Percentiles rank a stretch among this genome's conserved stretches.
Evolutionary conservation across 2,113 vertebrate species (phyloP).

Genomic region (Aphelocoma coerulescens): DNA sequence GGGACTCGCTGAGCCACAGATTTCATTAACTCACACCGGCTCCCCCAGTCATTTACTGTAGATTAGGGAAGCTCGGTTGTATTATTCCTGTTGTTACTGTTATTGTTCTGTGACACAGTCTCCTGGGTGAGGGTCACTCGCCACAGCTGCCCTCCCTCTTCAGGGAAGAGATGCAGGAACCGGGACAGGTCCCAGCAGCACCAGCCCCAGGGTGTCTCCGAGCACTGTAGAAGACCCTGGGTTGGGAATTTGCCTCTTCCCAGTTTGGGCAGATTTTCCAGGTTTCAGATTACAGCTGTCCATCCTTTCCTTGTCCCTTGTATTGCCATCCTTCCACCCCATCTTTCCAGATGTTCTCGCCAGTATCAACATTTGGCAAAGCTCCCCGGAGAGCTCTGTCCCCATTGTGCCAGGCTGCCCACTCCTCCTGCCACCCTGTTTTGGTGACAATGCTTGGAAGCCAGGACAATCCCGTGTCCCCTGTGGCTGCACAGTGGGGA

Average conservation of each 20-base stretch:
- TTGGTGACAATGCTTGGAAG: neutral
- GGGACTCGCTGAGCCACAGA: neutral
- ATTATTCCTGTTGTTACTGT: neutral
- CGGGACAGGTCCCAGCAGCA: neutral
- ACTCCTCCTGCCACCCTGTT: neutral
- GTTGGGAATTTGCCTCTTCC: neutral
- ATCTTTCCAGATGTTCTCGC: neutral
- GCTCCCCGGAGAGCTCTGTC: neutral
- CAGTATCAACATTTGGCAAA: neutral
- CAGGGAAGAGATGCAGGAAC: neutral
- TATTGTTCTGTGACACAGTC: neutral
- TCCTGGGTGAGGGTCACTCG: fast-evolving
- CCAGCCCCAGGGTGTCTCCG: neutral
- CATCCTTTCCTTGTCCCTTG: neutral
- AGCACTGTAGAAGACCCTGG: fast-evolving
- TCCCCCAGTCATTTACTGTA: neutral
- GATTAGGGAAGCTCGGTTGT: neutral
- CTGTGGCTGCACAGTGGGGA: neutral
- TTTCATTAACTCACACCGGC: neutral
- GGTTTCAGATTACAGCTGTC: neutral
- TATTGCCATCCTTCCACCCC: neutral
- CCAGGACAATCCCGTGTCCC: neutral
- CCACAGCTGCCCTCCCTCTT: neutral
- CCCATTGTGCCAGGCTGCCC: neutral
- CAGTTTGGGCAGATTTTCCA: neutral